phyloP scores from a whole-genome alignment of 2,113 vertebrate species.

The Vireo altiloquus region DNA sequence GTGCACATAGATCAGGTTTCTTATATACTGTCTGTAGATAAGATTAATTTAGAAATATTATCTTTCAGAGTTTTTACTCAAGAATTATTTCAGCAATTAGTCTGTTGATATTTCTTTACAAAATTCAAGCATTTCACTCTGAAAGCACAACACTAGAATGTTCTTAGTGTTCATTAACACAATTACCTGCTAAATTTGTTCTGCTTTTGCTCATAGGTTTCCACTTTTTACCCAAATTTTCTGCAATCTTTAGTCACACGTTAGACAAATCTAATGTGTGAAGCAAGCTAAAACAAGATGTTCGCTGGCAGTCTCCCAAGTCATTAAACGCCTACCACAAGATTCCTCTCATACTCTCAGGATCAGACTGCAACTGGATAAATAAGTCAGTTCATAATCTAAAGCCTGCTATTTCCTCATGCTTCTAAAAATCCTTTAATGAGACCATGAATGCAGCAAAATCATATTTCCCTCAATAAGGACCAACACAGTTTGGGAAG shows the following conservation, averaged over 20 bases:
- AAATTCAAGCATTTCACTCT: background rate
- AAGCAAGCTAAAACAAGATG: constrained; percentile 60
- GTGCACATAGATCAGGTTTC: background rate
- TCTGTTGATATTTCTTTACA: background rate
- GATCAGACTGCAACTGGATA: background rate
- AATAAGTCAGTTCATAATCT: background rate
- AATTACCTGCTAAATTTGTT: background rate
- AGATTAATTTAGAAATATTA: background rate
- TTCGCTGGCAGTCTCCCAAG: constrained; percentile 17
- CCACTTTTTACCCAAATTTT: constrained; percentile 24
- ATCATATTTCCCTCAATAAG: background rate
- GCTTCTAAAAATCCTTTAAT: background rate
- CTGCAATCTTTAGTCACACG: background rate
- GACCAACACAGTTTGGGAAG: accelerated
- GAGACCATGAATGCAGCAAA: background rate
- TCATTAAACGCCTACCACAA: constrained; percentile 51
- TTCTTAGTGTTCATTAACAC: background rate
- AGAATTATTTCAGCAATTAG: background rate
- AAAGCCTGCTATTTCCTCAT: background rate
- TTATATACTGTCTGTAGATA: background rate
- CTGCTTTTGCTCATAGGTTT: background rate
- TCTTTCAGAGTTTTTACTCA: background rate
- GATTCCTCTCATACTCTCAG: constrained; percentile 53
- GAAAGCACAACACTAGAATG: background rate
- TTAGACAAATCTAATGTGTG: background rate